These are phyloP conservation scores for Gadopsis bispinosus DNA, from an alignment of 2,797 vertebrate genomes.

Conservation along the genomic window DNA sequence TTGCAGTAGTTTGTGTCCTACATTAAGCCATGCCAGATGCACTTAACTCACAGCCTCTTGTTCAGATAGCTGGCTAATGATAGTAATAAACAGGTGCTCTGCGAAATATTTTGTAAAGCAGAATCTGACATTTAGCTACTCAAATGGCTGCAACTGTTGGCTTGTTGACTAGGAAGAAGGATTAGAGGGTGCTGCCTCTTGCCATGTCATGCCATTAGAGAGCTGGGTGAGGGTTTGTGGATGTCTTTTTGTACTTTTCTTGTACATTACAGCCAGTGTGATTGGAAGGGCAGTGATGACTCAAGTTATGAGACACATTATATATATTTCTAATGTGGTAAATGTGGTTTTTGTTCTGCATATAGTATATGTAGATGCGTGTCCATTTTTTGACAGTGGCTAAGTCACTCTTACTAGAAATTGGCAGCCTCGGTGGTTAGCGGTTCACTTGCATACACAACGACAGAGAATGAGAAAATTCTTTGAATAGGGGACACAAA, in stretches of 20 bases:
- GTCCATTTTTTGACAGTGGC: constrained; percentile 42
- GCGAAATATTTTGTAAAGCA: constrained; percentile 50
- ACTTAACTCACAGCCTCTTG: constrained; percentile 54
- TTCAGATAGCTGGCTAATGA: constrained; percentile 72
- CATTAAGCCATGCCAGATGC: constrained; percentile 77
- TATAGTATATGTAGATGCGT: constrained; percentile 8
- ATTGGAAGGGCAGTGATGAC: constrained; percentile 44
- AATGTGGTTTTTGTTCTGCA: constrained; percentile 45
- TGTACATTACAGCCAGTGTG: constrained; percentile 25
- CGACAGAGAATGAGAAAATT: not conserved
- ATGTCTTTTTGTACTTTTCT: constrained; percentile 31
- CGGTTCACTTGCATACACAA: constrained; percentile 21
- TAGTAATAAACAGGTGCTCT: constrained; percentile 79
- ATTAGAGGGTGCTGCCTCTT: constrained; percentile 2
- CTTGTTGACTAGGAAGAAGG: constrained; percentile 12
- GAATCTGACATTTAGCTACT: constrained; percentile 41
- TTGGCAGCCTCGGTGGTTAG: constrained; percentile 35
- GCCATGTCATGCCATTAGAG: constrained; percentile 15
- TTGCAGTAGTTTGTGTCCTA: constrained; percentile 76
- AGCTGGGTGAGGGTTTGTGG: constrained; percentile 21
- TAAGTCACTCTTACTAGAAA: constrained; percentile 64
- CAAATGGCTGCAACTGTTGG: constrained; percentile 27
- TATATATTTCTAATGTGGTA: constrained; percentile 70
- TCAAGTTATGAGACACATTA: constrained; percentile 50
- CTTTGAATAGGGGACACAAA: constrained; percentile 6